Base-by-base conservation (phyloP, 53 echinoderm and acorn worm species). In the Holothuria leucospilota region DNA sequence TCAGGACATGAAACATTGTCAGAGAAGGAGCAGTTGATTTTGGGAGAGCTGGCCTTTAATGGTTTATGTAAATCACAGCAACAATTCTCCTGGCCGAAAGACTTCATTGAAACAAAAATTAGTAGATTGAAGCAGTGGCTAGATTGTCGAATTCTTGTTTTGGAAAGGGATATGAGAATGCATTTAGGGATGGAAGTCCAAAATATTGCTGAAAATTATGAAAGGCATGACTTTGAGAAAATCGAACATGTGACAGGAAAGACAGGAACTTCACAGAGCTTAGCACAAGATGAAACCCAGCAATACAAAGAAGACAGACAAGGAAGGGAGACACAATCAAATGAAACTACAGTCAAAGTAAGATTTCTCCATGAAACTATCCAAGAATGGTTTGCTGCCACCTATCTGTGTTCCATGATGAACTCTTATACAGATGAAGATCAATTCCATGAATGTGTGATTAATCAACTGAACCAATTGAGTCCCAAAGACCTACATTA, bases 351-450 rank as follows among this genome's bases (percentile, higher is more conserved):
- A 15, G 20, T 38, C 4, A 6, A 2, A 38, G 20, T 71, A 30
- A 71, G n/a, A 16, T 71, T 71, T 20, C 39, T 71, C 20, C 71
- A 71, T 20, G 29, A 71, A 71, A 1, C 41, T 21, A 40, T 39
- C 6, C 40, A 71, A 39, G 71, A 74, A 24, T 74, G 51, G 74
- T 74, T 74, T 49, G 74, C 74, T 46, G 74, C 74, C 27, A 74
- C 12, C 7, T 52, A 74, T 18, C 27, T 74, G 13, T 46, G 49
- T 25, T 23, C 25, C 12, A 74, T 74, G 74, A 40, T 74, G 10
- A 8, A 25, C 4, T 16, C 8, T 5, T 74, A 25, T 25, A 20
- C n/a, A 9, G 49, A 52, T 20, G 27, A 49, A 51, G 25, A 49
- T 2, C 74, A 52, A 6, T 52, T 51, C 25, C n/a, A 27, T 26